Evolutionary conservation across 2,888 invertebrate species (phyloP).

Genomic region (Villa cingulata): DNA sequence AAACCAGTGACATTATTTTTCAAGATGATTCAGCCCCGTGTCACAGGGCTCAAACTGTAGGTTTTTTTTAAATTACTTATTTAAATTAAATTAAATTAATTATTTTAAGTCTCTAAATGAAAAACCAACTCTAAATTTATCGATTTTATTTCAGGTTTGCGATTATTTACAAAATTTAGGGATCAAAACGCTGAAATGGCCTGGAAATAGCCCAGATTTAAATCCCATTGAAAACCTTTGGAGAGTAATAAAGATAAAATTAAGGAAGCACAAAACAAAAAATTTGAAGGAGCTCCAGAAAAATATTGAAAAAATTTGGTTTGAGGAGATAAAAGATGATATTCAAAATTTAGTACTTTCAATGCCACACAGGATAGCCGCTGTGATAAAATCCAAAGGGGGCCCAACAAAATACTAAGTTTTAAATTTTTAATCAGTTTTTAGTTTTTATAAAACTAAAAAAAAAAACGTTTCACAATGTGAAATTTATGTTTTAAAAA

Average conservation of each 20-base stretch:
- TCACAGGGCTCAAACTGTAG: neutral
- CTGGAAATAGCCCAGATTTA: neutral
- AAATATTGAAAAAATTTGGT: neutral
- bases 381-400: too few species aligned
- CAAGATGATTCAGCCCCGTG: neutral
- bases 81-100: neutral
- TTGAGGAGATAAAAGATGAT: neutral
- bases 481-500: too few species aligned
- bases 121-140: too few species aligned
- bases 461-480: too few species aligned
- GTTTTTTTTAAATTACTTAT: neutral
- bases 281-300: neutral
- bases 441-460: too few species aligned
- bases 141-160: neutral
- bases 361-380: too few species aligned
- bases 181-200: neutral
- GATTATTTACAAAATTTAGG: neutral
- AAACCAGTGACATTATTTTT: neutral
- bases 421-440: too few species aligned
- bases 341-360: neutral
- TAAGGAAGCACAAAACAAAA: too few species aligned
- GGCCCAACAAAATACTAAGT: too few species aligned
- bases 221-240: neutral
- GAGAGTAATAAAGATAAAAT: neutral
- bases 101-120: too few species aligned